A percentile compares a stretch with the other conserved stretches of the same genome.
These are phyloP conservation scores for Ariopsis seemanni DNA, from an alignment of 2,113 vertebrate genomes.

Conservation along the genomic window DNA sequence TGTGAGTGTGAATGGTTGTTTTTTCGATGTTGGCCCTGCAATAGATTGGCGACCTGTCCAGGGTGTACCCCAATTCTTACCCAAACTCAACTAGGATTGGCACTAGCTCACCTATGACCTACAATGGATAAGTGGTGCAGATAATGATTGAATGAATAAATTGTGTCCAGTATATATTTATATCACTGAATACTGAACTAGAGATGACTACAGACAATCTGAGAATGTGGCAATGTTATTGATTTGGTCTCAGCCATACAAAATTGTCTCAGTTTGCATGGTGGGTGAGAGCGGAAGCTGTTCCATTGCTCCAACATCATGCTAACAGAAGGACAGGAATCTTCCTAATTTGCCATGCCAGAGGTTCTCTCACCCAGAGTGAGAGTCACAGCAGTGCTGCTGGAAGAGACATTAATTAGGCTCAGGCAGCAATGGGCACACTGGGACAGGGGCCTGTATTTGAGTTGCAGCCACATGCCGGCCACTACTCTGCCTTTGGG, in stretches of 20 bases:
- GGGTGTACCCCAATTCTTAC: no score
- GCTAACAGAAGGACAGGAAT: constrained; percentile 19
- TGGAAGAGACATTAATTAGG: constrained; percentile 39
- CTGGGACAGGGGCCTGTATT: constrained; percentile 24
- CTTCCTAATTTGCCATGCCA: constrained; percentile 20
- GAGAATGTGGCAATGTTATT: constrained; percentile 2
- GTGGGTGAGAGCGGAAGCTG: constrained; percentile 23
- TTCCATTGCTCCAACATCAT: constrained; percentile 22
- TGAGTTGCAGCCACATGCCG: constrained; percentile 25
- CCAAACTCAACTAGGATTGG: no score
- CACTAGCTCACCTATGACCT: no score
- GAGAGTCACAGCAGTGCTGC: constrained; percentile 23
- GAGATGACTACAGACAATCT: background rate
- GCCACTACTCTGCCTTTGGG: constrained; percentile 28
- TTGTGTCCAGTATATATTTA: constrained; percentile 13
- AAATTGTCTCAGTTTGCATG: constrained; percentile 1
- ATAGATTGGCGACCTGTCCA: no score
- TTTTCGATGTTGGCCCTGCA: no score
- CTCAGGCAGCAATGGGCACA: constrained; percentile 31
- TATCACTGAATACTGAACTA: background rate
- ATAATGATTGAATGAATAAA: background rate
- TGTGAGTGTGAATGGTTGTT: no score
- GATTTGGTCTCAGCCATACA: constrained; percentile 2
- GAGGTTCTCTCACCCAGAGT: constrained; percentile 29
- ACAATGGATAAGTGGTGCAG: no score